Evolutionary conservation across 2,113 vertebrate genomes (phyloP).

Genomic region (Hassar affinis): DNA sequence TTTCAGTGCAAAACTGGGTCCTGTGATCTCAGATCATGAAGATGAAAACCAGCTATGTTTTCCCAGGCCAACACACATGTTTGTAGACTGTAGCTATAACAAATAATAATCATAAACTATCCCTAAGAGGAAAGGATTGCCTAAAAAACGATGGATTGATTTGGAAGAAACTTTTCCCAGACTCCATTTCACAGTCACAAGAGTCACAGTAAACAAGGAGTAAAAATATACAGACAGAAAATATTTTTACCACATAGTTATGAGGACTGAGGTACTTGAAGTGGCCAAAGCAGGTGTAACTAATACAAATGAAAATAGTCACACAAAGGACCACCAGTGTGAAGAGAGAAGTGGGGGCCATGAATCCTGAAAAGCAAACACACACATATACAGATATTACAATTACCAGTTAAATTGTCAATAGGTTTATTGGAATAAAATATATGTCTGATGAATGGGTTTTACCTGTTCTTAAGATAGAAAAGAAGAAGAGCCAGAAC

Average conservation of each 20-base stretch:
- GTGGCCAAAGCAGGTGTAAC: constrained; percentile 84
- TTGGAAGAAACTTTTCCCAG: neutral
- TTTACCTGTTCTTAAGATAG: constrained; percentile 84
- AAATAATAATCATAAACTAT: neutral
- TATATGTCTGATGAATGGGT: neutral
- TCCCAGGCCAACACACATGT: neutral
- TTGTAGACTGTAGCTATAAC: neutral
- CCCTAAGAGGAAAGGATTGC: neutral
- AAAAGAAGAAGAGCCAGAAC: constrained; percentile 94
- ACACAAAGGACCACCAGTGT: constrained; percentile 81
- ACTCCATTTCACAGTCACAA: neutral
- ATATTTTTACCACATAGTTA: constrained; percentile 81
- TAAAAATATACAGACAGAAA: neutral
- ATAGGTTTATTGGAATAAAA: neutral
- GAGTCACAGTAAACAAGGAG: neutral
- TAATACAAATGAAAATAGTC: constrained; percentile 78
- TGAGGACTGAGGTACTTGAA: constrained; percentile 88
- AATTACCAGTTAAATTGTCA: neutral
- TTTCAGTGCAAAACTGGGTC: neutral
- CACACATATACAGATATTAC: neutral
- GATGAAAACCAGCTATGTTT: neutral
- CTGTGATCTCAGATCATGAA: neutral
- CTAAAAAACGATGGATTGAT: neutral
- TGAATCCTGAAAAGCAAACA: constrained; percentile 75
- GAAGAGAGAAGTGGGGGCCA: constrained; percentile 81